Base-by-base conservation (phyloP, 2,113 vertebrate genomes). In the Tachysurus fulvidraco region DNA sequence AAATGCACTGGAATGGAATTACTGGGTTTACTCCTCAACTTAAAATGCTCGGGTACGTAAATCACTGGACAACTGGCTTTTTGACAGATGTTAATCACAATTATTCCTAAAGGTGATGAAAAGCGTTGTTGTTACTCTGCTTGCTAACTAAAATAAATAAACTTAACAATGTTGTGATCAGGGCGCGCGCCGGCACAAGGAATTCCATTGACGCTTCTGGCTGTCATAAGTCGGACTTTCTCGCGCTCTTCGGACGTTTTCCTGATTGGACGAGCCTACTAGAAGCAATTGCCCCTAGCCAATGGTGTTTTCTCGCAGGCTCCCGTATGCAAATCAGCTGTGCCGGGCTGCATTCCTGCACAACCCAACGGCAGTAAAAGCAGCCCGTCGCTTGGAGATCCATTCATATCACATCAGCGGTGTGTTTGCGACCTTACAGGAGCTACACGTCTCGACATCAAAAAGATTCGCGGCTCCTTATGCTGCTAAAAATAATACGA, bases 281-380 rank as follows among this genome's bases (percentile, higher is more conserved):
- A 1, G 71, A 46, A 62, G 36, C 55, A 16, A 86, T 77, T 46
- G 60, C 23, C 23, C 28, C 69, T n/a, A 5, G 1, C 83, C 81
- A 85, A 87, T 89, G 0, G 8, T 6, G 92, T 93, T 91, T 88
- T 90, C 84, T 52, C n/a, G 76, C 19, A 57, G 16, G 67, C 1
- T 54, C 13, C 28, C 3, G 0, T 13, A 90, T 90, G 36, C 91
- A 89, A 91, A 94, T 92, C 1, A 62, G 11, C 57, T 46, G 19
- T 14, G 59, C 25, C n/a, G 83, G 44, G n/a, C 57, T n/a, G 79
- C 92, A 87, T 91, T 90, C 91, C 91, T 85, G 81, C 46, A 87
- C 89, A 84, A 88, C 76, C 54, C 83, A 78, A 79, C 92, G 89
- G 84, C 92, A 87, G 93, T 93, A 93, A 95, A 94, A 93, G 85